phyloP scores from a whole-genome alignment of 2,113 vertebrate species.

The Apaloderma vittatum region DNA sequence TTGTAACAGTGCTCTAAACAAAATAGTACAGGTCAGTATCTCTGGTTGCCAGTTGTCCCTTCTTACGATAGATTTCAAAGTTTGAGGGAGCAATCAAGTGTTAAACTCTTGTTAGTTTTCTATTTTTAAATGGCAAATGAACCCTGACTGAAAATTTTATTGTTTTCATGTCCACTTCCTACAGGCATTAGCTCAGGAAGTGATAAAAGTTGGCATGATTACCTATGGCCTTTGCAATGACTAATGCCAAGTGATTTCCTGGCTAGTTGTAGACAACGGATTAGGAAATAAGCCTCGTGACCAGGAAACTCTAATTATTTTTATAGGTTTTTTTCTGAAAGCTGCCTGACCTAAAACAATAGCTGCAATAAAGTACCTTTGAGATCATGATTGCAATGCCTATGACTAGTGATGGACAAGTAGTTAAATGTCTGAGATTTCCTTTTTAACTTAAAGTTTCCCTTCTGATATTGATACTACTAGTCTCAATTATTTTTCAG shows the following conservation, averaged over 20 bases:
- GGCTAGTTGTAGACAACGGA: conserved; percentile 74
- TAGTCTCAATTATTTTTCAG: background rate
- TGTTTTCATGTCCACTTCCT: conserved; percentile 77
- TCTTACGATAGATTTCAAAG: background rate
- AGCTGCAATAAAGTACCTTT: background rate
- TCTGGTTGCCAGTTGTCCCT: background rate
- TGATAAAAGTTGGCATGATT: conserved; percentile 81
- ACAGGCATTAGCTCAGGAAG: conserved; percentile 77
- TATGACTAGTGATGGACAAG: background rate
- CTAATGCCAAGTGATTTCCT: conserved; percentile 77
- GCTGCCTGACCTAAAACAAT: background rate
- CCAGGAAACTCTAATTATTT: conserved; percentile 76
- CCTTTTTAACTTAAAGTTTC: background rate
- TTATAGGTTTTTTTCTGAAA: conserved; percentile 37
- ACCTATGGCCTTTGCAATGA: conserved; percentile 59
- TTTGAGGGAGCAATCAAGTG: background rate
- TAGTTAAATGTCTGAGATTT: background rate
- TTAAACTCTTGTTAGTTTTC: conserved; percentile 21
- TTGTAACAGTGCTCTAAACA: background rate
- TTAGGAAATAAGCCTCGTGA: conserved; percentile 79
- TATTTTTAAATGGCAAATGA: conserved; percentile 29
- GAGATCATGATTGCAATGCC: background rate
- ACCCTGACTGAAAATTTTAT: conserved; percentile 38
- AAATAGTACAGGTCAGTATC: background rate
- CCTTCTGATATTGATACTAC: background rate